Evolutionary conservation across 2,113 vertebrate species (phyloP).

Genomic region (Ageneiosus marmoratus): DNA sequence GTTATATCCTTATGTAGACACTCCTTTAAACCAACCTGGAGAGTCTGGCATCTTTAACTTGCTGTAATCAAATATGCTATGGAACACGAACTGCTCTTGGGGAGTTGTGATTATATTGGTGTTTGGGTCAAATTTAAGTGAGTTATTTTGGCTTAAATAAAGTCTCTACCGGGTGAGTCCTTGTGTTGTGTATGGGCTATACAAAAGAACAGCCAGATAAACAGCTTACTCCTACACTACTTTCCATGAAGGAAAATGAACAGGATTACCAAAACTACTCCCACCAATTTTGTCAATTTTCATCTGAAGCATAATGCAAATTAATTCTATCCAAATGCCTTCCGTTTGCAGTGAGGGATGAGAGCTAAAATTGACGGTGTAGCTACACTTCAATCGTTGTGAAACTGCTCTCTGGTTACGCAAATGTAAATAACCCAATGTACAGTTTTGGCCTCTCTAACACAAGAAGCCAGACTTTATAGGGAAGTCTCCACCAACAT

Average conservation of each 20-base stretch:
- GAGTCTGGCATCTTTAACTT: not conserved
- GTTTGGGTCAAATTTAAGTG: not conserved
- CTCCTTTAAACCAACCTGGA: not conserved
- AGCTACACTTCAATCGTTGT: not conserved
- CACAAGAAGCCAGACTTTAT: conserved; percentile 53
- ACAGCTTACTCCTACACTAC: not conserved
- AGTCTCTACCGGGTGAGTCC: not conserved
- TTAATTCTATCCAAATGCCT: not conserved
- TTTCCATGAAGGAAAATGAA: not conserved
- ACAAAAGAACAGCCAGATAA: not conserved
- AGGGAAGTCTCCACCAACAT: conserved; percentile 67
- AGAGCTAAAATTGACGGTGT: not conserved
- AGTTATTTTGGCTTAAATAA: not conserved
- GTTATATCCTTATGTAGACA: not conserved
- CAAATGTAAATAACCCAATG: not conserved
- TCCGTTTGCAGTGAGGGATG: not conserved
- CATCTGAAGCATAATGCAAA: not conserved
- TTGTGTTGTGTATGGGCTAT: not conserved
- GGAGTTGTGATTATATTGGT: not conserved
- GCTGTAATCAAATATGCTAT: conserved; percentile 10
- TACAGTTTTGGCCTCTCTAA: conserved; percentile 4
- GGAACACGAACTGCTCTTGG: not conserved
- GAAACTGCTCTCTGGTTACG: not conserved
- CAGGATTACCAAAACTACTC: not conserved
- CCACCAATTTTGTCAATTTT: not conserved